These are phyloP conservation scores for Indicator indicator DNA, from an alignment of 2,113 vertebrate species.

Conservation along the genomic window DNA sequence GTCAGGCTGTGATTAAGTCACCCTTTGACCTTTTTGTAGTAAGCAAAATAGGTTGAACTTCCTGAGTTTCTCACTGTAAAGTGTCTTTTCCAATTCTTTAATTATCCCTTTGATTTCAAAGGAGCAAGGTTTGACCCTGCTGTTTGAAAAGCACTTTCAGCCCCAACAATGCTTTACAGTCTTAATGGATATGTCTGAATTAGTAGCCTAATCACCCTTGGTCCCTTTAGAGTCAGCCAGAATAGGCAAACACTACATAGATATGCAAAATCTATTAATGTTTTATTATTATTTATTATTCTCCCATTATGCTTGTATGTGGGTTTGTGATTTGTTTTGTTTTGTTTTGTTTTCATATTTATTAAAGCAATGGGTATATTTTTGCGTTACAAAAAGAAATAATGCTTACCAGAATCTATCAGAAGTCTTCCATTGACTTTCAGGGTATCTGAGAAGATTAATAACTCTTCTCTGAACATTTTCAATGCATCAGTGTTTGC, in stretches of 20 bases:
- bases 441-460: not conserved
- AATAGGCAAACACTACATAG: not conserved
- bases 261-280: not conserved
- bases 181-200: not conserved
- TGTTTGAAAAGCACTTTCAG: not conserved
- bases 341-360: not conserved
- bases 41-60: not conserved
- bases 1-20: not conserved
- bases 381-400: not conserved
- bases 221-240: not conserved
- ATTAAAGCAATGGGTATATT: not conserved
- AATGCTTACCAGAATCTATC: not conserved
- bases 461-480: not conserved
- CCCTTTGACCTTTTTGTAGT: not conserved
- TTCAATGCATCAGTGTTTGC: not conserved
- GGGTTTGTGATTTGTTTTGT: not conserved
- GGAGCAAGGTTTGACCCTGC: not conserved
- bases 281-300: not conserved
- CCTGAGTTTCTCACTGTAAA: not conserved
- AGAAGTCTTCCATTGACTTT: not conserved
- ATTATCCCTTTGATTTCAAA: not conserved
- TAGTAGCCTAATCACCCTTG: not conserved
- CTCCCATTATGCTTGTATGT: not conserved
- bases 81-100: not conserved
- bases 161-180: not conserved